Conservation (phyloP, 2,797 vertebrate genomes). For the Lateolabrax maculatus region DNA sequence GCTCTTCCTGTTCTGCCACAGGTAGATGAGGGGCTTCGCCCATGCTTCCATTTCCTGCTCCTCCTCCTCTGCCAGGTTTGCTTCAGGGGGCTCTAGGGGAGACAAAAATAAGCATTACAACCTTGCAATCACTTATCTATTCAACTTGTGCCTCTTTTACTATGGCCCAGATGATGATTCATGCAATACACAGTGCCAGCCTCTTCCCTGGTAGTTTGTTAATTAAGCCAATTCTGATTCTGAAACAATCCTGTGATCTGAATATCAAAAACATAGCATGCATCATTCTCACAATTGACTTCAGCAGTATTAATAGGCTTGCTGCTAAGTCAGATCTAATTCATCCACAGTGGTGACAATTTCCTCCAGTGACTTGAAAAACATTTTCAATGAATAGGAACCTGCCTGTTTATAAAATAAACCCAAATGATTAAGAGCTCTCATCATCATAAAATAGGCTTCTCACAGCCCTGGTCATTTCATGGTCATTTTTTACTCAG, state of each 20-base stretch:
- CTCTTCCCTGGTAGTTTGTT: conserved; percentile 30
- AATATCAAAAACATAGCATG: conserved; percentile 45
- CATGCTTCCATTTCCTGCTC: conserved; percentile 91
- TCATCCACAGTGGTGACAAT: conserved; percentile 30
- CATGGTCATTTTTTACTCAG: conserved; percentile 57
- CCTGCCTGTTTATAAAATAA: conserved; percentile 53
- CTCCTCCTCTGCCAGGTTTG: conserved; percentile 80
- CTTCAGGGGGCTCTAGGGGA: conserved; percentile 88
- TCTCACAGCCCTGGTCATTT: conserved; percentile 58
- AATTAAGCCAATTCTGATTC: conserved; percentile 45
- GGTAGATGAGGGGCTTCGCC: conserved; percentile 93
- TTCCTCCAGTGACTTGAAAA: conserved; percentile 44
- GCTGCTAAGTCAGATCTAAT: conserved; percentile 48
- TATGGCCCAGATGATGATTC: conserved; percentile 18
- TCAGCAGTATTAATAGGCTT: conserved; percentile 26
- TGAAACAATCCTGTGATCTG: conserved; percentile 31
- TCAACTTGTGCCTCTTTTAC: conserved; percentile 19
- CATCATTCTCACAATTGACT: conserved; percentile 32
- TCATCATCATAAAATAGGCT: conserved; percentile 60
- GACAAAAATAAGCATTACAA: conserved; percentile 46
- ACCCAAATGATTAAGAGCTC: conserved; percentile 57
- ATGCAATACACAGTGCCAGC: conserved; percentile 10
- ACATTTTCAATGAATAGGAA: conserved; percentile 38
- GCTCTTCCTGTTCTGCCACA: conserved; percentile 92
- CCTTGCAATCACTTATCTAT: conserved; percentile 36